Evolutionary conservation across 2,797 vertebrate genomes (phyloP).

Genomic region (Naso thynnoides): DNA sequence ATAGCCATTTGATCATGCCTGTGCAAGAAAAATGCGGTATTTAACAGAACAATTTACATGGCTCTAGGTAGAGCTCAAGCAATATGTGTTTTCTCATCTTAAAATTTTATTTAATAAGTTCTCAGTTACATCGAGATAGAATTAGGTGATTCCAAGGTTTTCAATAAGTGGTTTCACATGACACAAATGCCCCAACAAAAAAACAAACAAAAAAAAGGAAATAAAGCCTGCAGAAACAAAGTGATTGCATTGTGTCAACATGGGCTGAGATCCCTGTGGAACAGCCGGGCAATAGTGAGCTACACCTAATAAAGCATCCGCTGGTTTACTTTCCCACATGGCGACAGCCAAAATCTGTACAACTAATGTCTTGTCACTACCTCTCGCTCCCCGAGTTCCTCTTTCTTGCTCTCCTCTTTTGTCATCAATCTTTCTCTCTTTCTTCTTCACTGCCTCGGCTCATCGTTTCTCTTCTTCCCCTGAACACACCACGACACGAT

Average conservation of each 20-base stretch:
- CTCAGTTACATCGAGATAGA: neutral
- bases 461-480: slow-evolving; percentile 37
- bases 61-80: no score
- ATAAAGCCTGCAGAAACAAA: neutral
- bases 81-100: no score
- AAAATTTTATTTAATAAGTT: no score
- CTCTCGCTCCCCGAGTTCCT: slow-evolving; percentile 28
- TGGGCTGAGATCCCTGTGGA: slow-evolving; percentile 14
- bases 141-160: neutral
- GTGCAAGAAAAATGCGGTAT: no score
- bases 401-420: slow-evolving; percentile 28
- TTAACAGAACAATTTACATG: no score
- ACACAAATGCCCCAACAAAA: neutral
- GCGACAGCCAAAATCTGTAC: slow-evolving; percentile 54
- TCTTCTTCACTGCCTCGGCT: slow-evolving; percentile 40
- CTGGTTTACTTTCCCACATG: slow-evolving; percentile 30
- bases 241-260: slow-evolving; percentile 37
- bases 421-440: slow-evolving; percentile 49
- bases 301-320: slow-evolving; percentile 43
- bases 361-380: slow-evolving; percentile 61
- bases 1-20: no score
- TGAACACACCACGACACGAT: slow-evolving; percentile 35
- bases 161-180: neutral
- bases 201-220: no score
- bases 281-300: slow-evolving; percentile 29